phyloP scores from a whole-genome alignment of 1,140 invertebrate genomes.

The Sycobia sp. region DNA sequence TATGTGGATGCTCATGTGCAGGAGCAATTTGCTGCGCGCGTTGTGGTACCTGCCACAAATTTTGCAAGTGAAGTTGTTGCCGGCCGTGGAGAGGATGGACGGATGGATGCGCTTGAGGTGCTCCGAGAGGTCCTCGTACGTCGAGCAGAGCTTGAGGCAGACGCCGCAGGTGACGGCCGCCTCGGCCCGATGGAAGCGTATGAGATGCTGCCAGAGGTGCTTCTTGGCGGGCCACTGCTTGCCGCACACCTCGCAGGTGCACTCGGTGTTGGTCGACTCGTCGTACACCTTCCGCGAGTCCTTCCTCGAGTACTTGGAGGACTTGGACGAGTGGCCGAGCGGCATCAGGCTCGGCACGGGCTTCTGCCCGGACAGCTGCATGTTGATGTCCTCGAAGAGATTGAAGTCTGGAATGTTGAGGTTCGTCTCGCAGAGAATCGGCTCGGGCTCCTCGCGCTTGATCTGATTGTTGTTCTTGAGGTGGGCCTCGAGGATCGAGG shows the following conservation, averaged over 20 bases:
- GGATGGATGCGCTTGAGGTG: conserved; percentile 64
- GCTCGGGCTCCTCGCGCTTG: conserved; percentile 49
- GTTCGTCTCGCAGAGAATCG: conserved; percentile 47
- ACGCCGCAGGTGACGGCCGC: conserved; percentile 68
- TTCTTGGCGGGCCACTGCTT: conserved; percentile 69
- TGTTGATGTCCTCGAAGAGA: conserved; percentile 58
- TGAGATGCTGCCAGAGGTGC: conserved; percentile 69
- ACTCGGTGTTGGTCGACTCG: conserved; percentile 58
- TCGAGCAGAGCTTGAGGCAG: conserved; percentile 64
- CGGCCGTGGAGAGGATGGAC: conserved; percentile 61
- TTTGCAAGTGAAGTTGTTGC: conserved; percentile 67
- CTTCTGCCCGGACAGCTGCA: conserved; percentile 55
- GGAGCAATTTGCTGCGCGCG: conserved; percentile 64
- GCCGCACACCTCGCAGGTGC: conserved; percentile 65
- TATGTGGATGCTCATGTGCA: conserved; percentile 67
- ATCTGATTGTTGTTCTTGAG: conserved; percentile 58
- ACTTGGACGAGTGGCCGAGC: conserved; percentile 7
- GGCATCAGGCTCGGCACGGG: conserved; percentile 58
- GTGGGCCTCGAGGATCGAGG: conserved; percentile 54
- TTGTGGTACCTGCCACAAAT: conserved; percentile 69
- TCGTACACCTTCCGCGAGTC: conserved; percentile 60
- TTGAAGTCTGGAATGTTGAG: conserved; percentile 60
- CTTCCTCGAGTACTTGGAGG: conserved; percentile 54
- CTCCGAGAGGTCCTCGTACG: conserved; percentile 61
- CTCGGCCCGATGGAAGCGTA: conserved; percentile 65